A percentile compares a stretch with the other conserved stretches of the same genome.
Evolutionary conservation across 1,140 invertebrate genomes (phyloP).

Genomic region (Pteromalus puparum): DNA sequence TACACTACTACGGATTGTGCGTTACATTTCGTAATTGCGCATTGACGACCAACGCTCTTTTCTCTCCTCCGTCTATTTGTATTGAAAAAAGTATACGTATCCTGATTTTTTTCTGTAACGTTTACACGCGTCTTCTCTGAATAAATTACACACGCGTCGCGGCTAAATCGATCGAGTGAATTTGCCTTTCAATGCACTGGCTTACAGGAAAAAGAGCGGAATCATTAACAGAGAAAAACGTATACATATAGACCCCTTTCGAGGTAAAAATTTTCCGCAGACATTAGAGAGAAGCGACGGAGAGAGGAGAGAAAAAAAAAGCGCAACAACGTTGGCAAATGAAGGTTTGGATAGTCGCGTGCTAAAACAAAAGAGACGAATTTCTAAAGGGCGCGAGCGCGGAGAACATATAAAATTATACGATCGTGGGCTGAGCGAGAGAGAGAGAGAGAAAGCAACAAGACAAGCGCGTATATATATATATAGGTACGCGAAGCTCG

Average conservation of each 20-base stretch:
- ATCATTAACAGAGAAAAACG: neutral
- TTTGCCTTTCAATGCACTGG: neutral
- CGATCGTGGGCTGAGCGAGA: conserved; percentile 12
- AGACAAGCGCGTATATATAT: conserved; percentile 3
- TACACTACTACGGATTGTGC: neutral
- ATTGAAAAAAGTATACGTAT: too few relatives aligned
- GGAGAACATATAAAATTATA: conserved; percentile 61
- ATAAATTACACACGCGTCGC: neutral
- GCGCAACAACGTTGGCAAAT: conserved; percentile 8
- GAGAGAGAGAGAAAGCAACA: neutral
- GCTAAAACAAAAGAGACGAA: conserved; percentile 60
- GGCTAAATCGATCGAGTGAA: neutral
- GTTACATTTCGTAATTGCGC: conserved; percentile 10
- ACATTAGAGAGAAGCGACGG: neutral
- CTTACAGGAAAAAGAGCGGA: neutral
- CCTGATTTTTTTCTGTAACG: too few relatives aligned
- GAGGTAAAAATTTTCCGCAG: neutral
- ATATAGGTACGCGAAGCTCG: conserved; percentile 10
- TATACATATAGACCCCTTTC: neutral
- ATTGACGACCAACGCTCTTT: neutral
- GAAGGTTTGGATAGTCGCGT: neutral
- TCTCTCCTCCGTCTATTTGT: too few relatives aligned
- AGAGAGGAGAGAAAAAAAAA: neutral
- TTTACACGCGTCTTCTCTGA: too few relatives aligned
- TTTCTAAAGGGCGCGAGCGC: conserved; percentile 67